Evolutionary conservation across 2,888 invertebrate species (phyloP), one percentile per base, ranked within the genome.

Genomic region (Lepidonotus clava): DNA sequence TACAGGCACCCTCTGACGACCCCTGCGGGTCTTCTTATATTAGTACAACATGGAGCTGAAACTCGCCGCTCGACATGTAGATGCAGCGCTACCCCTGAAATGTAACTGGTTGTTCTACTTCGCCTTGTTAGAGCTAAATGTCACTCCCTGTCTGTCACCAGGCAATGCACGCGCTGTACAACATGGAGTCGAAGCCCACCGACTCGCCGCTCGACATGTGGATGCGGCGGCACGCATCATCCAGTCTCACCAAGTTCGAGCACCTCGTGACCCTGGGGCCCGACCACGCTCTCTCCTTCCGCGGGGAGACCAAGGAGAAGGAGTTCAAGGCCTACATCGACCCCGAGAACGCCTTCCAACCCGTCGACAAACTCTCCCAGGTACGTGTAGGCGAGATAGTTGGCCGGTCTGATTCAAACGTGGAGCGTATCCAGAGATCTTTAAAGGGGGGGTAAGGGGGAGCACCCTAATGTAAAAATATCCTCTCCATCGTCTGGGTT

Each of bases 321-420:
- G 97, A 97, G 93, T 98, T 98, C 94, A 97, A 97, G 0, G 98
- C 98, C 0, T 97, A 97, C 92, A 98, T 99, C 90, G 99, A 99
- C 94, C 97, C 97, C 5, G 98, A 98, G 88, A 96, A 97, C 92
- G 96, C 96, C 94, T 98, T 98, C 94, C 96, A 96, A 85, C 95
- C 97, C 87, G 97, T 97, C 94, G 99, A 99, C 93, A 98, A 98
- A 95, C 95, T 99, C 84, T 99, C 98, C 6, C 98, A 98, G 96
- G 98, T 98, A 87, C 61, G 6, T 66, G 8, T 46, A 46, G 18
- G 46, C 8, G 8, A 11, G 46, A 18, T 46, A 11, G 46, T 71
- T 38, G 38, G 71, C n/a, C n/a, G n/a, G n/a, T n/a, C n/a, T n/a
- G n/a, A n/a, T n/a, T n/a, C n/a, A n/a, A n/a, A n/a, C n/a, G n/a